Conservation (phyloP, 1,140 invertebrate genomes). For the Drosophila littoralis region DNA sequence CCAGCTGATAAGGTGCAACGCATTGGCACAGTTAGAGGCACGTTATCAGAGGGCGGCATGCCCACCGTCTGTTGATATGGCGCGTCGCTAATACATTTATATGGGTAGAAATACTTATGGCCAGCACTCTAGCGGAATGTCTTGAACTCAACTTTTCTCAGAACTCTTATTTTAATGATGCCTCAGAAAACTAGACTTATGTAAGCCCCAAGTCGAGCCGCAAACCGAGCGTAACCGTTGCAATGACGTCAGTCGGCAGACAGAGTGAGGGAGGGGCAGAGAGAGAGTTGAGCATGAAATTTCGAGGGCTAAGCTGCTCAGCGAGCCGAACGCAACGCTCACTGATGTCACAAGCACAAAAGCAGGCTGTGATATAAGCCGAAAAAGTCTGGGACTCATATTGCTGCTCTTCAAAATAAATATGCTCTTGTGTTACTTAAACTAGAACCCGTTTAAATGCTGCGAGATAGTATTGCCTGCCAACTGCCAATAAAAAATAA, state of each 20-base stretch:
- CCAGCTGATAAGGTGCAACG: conserved; percentile 30
- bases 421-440: conserved; percentile 12
- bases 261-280: background rate
- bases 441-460: conserved; percentile 57
- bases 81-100: conserved; percentile 1
- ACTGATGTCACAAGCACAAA: conserved; percentile 31
- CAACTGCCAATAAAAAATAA: background rate
- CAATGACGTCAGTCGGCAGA: conserved; percentile 62
- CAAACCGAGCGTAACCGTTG: conserved; percentile 70
- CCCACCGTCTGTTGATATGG: conserved; percentile 20
- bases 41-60: conserved; percentile 31
- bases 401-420: background rate
- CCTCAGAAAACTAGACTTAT: conserved; percentile 30
- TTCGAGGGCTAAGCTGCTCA: conserved; percentile 25
- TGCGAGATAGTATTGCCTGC: conserved; percentile 19
- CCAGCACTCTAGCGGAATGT: conserved; percentile 12
- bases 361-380: conserved; percentile 10
- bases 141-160: conserved; percentile 21
- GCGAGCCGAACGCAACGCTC: conserved; percentile 12
- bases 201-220: conserved; percentile 25
- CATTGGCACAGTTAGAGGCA: conserved; percentile 52
- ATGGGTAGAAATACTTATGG: conserved; percentile 4
- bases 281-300: conserved; percentile 11
- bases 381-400: background rate
- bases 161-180: conserved; percentile 27